phyloP scores from a whole-genome alignment of 2,113 vertebrate genomes.

The Poicephalus meyeri region DNA sequence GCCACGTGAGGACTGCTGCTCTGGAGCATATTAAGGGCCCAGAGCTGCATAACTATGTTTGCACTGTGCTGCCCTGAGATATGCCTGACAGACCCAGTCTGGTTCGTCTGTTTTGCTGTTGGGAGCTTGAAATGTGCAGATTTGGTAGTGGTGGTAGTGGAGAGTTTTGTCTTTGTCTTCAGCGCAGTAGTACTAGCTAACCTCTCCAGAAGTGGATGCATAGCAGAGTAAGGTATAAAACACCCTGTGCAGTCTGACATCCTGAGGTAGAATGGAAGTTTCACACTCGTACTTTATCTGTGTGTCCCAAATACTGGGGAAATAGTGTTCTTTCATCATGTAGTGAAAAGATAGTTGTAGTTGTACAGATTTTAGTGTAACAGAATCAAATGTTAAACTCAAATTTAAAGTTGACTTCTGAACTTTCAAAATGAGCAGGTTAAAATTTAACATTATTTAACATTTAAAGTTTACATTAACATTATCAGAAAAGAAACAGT shows the following conservation, averaged over 20 bases:
- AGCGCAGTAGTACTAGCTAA: background rate
- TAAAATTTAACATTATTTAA: background rate
- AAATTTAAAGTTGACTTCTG: background rate
- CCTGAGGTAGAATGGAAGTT: background rate
- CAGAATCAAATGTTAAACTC: background rate
- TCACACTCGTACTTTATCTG: background rate
- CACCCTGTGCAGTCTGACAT: background rate
- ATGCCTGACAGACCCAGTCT: background rate
- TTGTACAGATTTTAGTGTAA: background rate
- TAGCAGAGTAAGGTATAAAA: background rate
- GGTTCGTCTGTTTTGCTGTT: background rate
- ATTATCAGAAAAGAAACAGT: background rate
- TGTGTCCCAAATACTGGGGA: background rate
- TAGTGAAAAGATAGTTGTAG: background rate
- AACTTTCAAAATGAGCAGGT: background rate
- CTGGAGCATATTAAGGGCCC: background rate
- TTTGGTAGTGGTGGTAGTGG: background rate
- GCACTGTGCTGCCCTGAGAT: background rate
- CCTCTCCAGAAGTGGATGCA: background rate
- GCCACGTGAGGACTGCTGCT: background rate
- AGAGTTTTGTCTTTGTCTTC: background rate
- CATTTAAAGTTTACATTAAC: background rate
- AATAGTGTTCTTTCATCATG: background rate
- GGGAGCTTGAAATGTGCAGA: background rate
- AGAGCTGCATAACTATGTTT: background rate